Percentiles rank a stretch among this genome's conserved stretches.
These are phyloP conservation scores for Nycticorax nycticorax DNA, from an alignment of 2,113 vertebrate species.

Conservation along the genomic window DNA sequence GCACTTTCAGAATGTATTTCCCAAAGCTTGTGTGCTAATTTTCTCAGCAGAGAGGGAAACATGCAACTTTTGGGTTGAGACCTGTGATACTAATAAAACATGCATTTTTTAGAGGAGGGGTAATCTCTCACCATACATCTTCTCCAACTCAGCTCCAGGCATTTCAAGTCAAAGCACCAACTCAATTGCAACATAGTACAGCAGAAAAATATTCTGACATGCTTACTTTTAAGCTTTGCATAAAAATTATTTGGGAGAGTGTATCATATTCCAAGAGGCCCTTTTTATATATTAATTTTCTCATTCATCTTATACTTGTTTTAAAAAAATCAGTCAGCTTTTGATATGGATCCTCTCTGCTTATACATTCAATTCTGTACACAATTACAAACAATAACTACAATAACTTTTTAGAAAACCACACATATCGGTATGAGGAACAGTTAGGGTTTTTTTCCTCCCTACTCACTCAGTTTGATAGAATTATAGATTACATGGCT, in stretches of 20 bases:
- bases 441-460: not conserved
- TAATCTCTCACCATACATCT: not conserved
- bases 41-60: not conserved
- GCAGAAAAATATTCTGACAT: not conserved
- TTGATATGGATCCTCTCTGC: not conserved
- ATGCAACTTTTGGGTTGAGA: not conserved
- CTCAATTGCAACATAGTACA: not conserved
- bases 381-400: not conserved
- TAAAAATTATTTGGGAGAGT: not conserved
- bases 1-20: not conserved
- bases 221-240: not conserved
- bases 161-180: not conserved
- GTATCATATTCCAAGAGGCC: not conserved
- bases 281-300: not conserved
- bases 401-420: not conserved
- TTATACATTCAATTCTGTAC: not conserved
- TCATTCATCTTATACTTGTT: not conserved
- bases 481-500: not conserved
- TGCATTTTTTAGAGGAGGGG: not conserved
- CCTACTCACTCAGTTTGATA: not conserved
- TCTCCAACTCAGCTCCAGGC: not conserved
- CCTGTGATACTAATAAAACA: not conserved
- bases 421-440: not conserved
- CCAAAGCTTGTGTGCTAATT: not conserved
- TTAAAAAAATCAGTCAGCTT: not conserved